Base-by-base conservation (phyloP, 1,140 invertebrate genomes). In the Charaxes varanes region DNA sequence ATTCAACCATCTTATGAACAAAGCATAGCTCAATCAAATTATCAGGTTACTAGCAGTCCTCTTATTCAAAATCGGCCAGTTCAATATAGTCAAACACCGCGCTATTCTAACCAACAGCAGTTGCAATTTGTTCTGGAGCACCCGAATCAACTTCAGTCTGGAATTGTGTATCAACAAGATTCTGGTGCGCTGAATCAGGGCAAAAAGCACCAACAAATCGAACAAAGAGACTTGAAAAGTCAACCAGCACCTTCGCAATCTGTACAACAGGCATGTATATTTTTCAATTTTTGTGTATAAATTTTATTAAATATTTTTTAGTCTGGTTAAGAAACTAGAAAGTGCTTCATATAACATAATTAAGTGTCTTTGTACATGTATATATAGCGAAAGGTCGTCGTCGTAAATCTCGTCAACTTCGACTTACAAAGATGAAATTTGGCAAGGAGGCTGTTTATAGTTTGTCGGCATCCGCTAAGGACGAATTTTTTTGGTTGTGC, bases 91-190 rank as follows among this genome's bases (percentile, higher is more conserved):
- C 54, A 56, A 38, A 40, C 42, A n/a, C 61, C 31, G 5, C 47
- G 41, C 12, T 41, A 14, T 56, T 56, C 14, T 16, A 45, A 28
- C 3, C 53, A 55, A 18, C 59, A 55, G 12, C 53, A 58, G 14
- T 35, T 56, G 1, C 53, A 52, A 11, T 51, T 41, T n/a, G 17
- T 40, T 4, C 57, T 49, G 11, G 37, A 45, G 8, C 47, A 53
- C 22, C 44, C 32, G 1, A 26, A 42, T 13, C 48, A 49, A 26
- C 26, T 17, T 10, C 60, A 58, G 32, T 33, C 51, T 2, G 48
- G 42, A 14, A 41, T 48, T 7, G 24, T 33, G 0, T 62, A 62
- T 13, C 10, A 27, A 18, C 44, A 51, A n/a, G n/a, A n/a, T n/a
- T n/a, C n/a, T n/a, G 32, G 41, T 56, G 6, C 38, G 16, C 33